These are phyloP conservation scores for Dinoponera quadriceps DNA, from an alignment of 1,140 invertebrate genomes.

Conservation along the genomic window DNA sequence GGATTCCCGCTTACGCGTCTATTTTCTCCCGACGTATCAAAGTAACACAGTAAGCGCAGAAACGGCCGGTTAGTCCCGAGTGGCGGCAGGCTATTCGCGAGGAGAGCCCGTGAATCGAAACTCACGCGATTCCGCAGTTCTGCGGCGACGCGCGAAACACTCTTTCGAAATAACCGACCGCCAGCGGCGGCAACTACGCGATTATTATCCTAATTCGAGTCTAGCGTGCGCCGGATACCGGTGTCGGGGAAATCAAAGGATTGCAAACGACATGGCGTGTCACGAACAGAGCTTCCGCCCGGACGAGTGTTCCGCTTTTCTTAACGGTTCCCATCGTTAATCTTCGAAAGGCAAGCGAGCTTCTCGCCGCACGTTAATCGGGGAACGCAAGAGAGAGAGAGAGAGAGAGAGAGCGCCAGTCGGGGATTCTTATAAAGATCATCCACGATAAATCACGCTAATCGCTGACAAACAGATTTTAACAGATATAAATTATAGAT, in stretches of 20 bases:
- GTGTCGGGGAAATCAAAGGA: constrained; percentile 57
- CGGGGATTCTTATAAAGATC: constrained; percentile 28
- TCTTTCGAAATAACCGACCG: constrained; percentile 26
- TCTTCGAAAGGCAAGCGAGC: constrained; percentile 50
- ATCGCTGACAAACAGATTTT: constrained; percentile 14
- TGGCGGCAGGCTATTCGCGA: constrained; percentile 2
- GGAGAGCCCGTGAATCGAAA: constrained; percentile 19
- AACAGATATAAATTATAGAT: constrained; percentile 22
- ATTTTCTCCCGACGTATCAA: constrained; percentile 19
- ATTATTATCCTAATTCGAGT: constrained; percentile 71
- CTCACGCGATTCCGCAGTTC: constrained; percentile 69
- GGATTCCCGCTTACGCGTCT: background rate
- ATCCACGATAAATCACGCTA: constrained; percentile 36
- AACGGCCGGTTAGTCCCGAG: background rate
- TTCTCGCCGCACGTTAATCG: constrained; percentile 40
- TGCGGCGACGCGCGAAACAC: constrained; percentile 5
- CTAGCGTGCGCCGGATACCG: constrained; percentile 61
- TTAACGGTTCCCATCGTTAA: constrained; percentile 68
- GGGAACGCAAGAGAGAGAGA: no score
- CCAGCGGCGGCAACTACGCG: background rate
- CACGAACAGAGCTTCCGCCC: constrained; percentile 56
- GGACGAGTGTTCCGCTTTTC: constrained; percentile 64
- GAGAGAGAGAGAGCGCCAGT: no score
- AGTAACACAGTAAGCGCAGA: constrained; percentile 20
- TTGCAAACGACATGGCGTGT: constrained; percentile 59